A percentile compares a stretch with the other conserved stretches of the same genome.
phyloP scores from a whole-genome alignment of 2,888 invertebrate species.

The Drosophila cyrtoloma region DNA sequence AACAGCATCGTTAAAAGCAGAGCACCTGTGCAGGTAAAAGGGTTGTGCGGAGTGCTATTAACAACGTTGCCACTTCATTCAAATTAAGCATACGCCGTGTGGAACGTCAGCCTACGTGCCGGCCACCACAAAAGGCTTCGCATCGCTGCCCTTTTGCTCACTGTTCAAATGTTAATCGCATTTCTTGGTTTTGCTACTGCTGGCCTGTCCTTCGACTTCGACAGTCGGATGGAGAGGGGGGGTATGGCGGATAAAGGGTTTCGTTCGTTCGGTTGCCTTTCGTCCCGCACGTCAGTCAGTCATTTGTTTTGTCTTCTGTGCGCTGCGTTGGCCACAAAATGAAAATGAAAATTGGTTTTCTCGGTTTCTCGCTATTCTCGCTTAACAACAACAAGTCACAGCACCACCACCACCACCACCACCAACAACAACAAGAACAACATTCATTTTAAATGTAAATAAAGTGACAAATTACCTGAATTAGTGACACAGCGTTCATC shows the following conservation, averaged over 20 bases:
- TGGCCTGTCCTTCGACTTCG: constrained; percentile 42
- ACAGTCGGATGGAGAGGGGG: not conserved
- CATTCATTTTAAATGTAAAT: constrained; percentile 79
- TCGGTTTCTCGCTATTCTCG: constrained; percentile 63
- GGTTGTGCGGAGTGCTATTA: constrained; percentile 53
- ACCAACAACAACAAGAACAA: constrained; percentile 42
- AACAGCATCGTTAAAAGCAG: constrained; percentile 67
- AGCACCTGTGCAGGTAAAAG: constrained; percentile 38
- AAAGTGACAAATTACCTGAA: constrained; percentile 81
- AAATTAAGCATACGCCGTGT: constrained; percentile 73
- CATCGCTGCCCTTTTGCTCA: constrained; percentile 57
- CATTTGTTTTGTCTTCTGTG: constrained; percentile 72
- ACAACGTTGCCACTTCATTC: constrained; percentile 74
- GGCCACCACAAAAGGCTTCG: constrained; percentile 58
- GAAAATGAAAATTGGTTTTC: constrained; percentile 79
- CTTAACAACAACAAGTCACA: constrained; percentile 29
- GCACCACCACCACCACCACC: constrained; percentile 39
- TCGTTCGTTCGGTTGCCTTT: constrained; percentile 17
- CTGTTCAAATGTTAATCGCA: constrained; percentile 77
- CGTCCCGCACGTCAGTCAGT: constrained; percentile 67
- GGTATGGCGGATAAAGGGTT: constrained; percentile 36
- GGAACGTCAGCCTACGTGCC: constrained; percentile 54
- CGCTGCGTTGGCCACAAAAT: constrained; percentile 71
- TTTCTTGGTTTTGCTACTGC: constrained; percentile 59
- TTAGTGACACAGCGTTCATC: constrained; percentile 72